Evolutionary conservation across 2,888 invertebrate genomes (phyloP).

Genomic region (Sminthurinus aureus): DNA sequence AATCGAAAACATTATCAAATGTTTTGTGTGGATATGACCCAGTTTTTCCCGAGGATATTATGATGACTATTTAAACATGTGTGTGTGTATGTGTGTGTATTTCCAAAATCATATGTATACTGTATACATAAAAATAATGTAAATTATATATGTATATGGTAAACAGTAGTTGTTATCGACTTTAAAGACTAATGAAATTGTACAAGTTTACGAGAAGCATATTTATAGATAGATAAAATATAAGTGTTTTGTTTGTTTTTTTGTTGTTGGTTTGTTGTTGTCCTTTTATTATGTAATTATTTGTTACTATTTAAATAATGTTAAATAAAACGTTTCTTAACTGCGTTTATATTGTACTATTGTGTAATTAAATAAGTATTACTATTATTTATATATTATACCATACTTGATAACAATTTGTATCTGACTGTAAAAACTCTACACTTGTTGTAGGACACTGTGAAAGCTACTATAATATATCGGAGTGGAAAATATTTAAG

Average conservation of each 20-base stretch:
- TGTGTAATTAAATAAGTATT: background rate
- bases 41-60: background rate
- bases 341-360: background rate
- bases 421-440: slow-evolving; percentile 9
- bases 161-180: slow-evolving; percentile 14
- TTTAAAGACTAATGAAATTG: slow-evolving; percentile 6
- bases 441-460: slow-evolving; percentile 10
- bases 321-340: background rate
- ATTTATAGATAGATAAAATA: no score
- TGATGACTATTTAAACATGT: background rate
- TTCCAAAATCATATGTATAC: no score
- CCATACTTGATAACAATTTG: background rate
- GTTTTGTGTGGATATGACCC: background rate
- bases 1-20: background rate
- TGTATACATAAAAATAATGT: background rate
- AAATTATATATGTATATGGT: background rate
- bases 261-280: no score
- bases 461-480: background rate
- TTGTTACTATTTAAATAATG: background rate
- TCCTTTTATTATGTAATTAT: background rate
- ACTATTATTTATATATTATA: slow-evolving; percentile 1
- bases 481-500: background rate
- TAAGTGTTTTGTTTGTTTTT: no score
- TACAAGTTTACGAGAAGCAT: slow-evolving; percentile 2
- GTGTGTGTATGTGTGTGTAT: no score